phyloP scores from a whole-genome alignment of 2,113 vertebrate genomes.

The Calypte anna region DNA sequence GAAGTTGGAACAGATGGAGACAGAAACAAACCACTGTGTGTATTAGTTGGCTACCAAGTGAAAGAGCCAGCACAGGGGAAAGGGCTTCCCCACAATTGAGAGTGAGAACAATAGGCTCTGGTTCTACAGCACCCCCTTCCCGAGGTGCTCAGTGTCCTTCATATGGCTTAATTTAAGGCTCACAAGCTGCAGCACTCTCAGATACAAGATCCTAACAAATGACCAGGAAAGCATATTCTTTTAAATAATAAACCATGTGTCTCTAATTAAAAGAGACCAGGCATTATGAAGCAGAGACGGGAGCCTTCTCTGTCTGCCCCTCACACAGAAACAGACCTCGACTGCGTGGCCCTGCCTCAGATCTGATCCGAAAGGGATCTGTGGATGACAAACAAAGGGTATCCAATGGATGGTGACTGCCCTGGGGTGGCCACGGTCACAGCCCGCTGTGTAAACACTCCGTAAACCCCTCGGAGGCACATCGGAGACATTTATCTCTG shows the following conservation, averaged over 20 bases:
- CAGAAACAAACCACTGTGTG: not conserved
- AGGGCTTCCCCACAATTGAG: constrained; percentile 19
- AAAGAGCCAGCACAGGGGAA: not conserved
- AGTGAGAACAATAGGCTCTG: not conserved
- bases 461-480: not conserved
- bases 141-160: not conserved
- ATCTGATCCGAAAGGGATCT: not conserved
- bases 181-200: not conserved
- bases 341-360: rapidly evolving
- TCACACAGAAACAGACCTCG: rapidly evolving
- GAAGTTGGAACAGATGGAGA: constrained; percentile 68
- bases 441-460: not conserved
- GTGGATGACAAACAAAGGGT: not conserved
- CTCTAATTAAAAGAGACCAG: not conserved
- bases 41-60: constrained; percentile 35
- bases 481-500: not conserved
- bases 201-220: not conserved
- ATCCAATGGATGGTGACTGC: not conserved
- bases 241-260: not conserved
- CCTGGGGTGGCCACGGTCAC: not conserved
- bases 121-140: constrained; percentile 14
- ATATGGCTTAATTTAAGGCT: not conserved
- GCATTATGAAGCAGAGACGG: not conserved
- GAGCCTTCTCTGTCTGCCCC: not conserved
- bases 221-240: not conserved